Evolutionary conservation across 2,888 invertebrate species (phyloP), one percentile per base, ranked within the genome.

Genomic region (Xanthia togata): DNA sequence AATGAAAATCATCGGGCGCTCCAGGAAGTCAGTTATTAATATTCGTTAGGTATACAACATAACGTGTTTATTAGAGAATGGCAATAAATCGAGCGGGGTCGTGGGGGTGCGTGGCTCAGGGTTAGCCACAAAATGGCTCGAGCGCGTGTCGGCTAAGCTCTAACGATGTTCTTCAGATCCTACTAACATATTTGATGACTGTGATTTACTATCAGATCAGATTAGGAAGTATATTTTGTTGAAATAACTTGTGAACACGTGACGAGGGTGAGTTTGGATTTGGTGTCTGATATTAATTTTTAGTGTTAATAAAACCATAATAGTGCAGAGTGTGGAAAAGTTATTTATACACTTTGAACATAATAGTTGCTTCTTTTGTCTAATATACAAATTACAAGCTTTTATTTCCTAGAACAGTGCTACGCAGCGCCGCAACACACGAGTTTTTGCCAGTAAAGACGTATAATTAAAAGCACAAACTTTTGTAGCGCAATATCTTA

Each of bases 1-100:
- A 93, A 93, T 92, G 92, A 93, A 92, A 92, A 91, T 92, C 92
- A 93, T 93, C 89, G 92, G 89, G 89, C 88, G 90, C 89, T 87
- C 88, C 91, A 90, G 92, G 92, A 93, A 92, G 91, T 90, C 81
- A 82, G 93, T 93, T 95, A 95, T 95, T 95, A 95, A 96, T 96
- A 95, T 95, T 95, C 95, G 93, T 95, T 95, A 94, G 92, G 91
- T 92, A 90, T 90, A 91, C 91, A 90, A 89, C 90, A 92, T 92
- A 94, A 96, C 94, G 95, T 95, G 95, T 95, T 95, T 95, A 96
- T 96, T 95, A 96, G 93, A 92, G 92, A 89, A 90, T 88, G 91
- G 92, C 93, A 92, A 93, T 95, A 95, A 95, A 95, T 93, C 92
- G 90, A 87, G 83, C 86, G 20, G 82, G 87, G 89, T 88, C 67